A percentile compares a stretch with the other conserved stretches of the same genome.
Evolutionary conservation across 2,797 vertebrate genomes (phyloP).

Genomic region (Melopsittacus undulatus): DNA sequence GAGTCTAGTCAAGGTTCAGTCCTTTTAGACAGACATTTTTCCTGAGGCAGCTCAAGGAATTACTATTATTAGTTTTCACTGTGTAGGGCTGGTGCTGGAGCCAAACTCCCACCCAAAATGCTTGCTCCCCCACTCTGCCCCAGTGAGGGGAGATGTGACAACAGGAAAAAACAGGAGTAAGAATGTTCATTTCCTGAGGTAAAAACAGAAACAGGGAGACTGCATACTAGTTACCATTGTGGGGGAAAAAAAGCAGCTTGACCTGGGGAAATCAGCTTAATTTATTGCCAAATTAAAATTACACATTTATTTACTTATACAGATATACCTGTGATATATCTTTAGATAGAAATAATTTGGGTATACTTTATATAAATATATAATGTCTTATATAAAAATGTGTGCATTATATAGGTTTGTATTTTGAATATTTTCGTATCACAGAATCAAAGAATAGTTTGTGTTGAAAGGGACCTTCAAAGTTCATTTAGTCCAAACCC

Average conservation of each 20-base stretch:
- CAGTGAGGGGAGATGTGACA: rapidly evolving
- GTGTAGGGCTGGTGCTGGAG: background rate
- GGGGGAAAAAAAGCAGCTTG: rapidly evolving
- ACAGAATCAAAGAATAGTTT: no score
- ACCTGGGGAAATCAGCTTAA: background rate
- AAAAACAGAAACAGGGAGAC: background rate
- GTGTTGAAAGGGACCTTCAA: background rate
- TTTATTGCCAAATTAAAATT: background rate
- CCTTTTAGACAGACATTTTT: background rate
- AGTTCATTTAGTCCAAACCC: no score
- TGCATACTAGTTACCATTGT: background rate
- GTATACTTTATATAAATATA: background rate
- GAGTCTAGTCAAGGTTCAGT: background rate
- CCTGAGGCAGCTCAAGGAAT: background rate
- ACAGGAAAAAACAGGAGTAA: background rate
- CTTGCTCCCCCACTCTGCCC: background rate
- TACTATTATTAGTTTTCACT: background rate
- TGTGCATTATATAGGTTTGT: background rate
- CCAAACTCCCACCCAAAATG: background rate
- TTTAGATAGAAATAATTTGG: no score
- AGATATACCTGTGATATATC: background rate
- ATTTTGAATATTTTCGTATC: background rate
- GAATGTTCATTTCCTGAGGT: background rate
- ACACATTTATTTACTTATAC: background rate
- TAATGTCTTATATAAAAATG: background rate